phyloP scores from a whole-genome alignment of 2,797 vertebrate species.

The Triplophysa yarkandensis region DNA sequence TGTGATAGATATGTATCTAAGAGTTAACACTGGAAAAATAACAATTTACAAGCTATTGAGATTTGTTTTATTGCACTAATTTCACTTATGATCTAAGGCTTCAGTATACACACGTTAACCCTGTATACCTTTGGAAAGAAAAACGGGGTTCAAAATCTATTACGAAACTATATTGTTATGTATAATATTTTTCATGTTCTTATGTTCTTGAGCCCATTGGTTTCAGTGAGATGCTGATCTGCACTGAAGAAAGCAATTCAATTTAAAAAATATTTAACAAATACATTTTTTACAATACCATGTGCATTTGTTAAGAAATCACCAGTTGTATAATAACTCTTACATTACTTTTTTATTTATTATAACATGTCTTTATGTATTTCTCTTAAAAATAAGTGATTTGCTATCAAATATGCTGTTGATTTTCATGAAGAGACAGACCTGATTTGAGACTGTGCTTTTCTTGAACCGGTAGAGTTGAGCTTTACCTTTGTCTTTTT shows the following conservation, averaged over 20 bases:
- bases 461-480: constrained; percentile 72
- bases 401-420: constrained; percentile 79
- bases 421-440: constrained; percentile 81
- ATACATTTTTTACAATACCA: constrained; percentile 84
- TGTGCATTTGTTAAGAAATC: constrained; percentile 79
- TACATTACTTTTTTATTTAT: constrained; percentile 76
- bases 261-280: constrained; percentile 63
- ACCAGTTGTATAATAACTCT: constrained; percentile 81
- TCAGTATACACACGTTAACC: constrained; percentile 81
- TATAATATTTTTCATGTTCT: constrained; percentile 69
- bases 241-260: constrained; percentile 75
- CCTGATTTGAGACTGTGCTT: constrained; percentile 73
- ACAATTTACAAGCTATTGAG: constrained; percentile 70
- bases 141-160: constrained; percentile 69
- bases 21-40: constrained; percentile 55
- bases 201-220: constrained; percentile 86
- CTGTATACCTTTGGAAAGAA: constrained; percentile 43
- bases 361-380: constrained; percentile 65
- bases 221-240: constrained; percentile 87
- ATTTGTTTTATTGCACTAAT: constrained; percentile 81
- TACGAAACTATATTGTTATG: background rate
- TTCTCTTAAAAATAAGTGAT: constrained; percentile 75
- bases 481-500: constrained; percentile 75
- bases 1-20: constrained; percentile 44
- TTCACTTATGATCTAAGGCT: constrained; percentile 80